Evolutionary conservation across 2,113 vertebrate genomes (phyloP).

Genomic region (Dromaius novaehollandiae): DNA sequence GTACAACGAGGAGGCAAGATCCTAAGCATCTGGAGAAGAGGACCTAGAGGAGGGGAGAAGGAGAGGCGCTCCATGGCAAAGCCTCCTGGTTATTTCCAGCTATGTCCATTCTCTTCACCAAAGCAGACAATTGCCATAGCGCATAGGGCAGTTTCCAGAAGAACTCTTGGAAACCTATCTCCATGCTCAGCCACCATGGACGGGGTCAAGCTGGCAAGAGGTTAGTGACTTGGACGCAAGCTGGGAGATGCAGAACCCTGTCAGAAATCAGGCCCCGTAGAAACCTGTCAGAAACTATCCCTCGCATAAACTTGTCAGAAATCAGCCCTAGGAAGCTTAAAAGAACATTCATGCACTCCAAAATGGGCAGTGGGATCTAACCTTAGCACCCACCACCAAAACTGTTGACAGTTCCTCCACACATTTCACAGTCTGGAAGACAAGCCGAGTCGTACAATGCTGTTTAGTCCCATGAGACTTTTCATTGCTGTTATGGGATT

Average conservation of each 20-base stretch:
- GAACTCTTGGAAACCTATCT: neutral
- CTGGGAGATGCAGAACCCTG: neutral
- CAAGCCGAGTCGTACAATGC: accelerated
- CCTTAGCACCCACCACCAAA: neutral
- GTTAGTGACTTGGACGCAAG: neutral
- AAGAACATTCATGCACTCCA: neutral
- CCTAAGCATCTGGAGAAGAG: neutral
- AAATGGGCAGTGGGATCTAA: neutral
- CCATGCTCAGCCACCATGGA: neutral
- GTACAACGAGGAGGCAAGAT: neutral
- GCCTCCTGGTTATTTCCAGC: neutral
- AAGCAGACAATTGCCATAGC: neutral
- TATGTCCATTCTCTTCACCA: neutral
- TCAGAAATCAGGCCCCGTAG: neutral
- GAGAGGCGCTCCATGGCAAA: neutral
- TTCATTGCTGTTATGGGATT: neutral
- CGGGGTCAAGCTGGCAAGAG: neutral
- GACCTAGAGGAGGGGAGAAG: neutral
- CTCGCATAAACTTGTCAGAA: neutral
- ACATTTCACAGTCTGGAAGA: neutral
- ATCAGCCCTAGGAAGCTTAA: neutral
- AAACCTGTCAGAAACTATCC: too few species aligned
- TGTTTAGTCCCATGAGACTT: neutral
- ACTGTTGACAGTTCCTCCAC: neutral
- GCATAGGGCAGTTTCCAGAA: neutral